These are phyloP conservation scores for Lymantria dispar DNA, from an alignment of 2,888 invertebrate species.

Conservation along the genomic window DNA sequence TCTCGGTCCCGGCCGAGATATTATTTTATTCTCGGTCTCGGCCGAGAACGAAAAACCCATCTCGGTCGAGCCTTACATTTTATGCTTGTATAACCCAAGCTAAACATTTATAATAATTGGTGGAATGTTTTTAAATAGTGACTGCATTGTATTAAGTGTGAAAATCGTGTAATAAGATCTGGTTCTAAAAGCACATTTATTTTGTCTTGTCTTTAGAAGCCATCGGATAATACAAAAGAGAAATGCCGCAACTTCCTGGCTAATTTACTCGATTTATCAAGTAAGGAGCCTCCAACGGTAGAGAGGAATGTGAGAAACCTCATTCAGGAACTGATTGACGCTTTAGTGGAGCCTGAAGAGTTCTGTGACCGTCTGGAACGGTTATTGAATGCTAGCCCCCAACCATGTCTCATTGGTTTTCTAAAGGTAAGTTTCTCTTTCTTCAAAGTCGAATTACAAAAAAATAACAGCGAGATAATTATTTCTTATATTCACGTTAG, in stretches of 20 bases:
- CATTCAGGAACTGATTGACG: constrained; percentile 97
- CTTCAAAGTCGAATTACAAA: no score
- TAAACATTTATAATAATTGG: no score
- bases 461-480: no score
- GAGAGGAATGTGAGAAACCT: constrained; percentile 95
- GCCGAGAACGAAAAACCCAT: no score
- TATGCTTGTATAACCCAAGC: no score
- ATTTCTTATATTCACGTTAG: no score
- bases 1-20: no score
- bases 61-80: no score
- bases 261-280: constrained; percentile 96
- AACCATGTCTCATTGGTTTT: constrained; percentile 99
- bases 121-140: no score
- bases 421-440: constrained; percentile 90
- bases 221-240: constrained; percentile 93
- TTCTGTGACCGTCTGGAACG: constrained; percentile 97
- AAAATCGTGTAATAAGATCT: no score
- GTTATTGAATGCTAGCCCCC: constrained; percentile 97
- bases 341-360: constrained; percentile 96
- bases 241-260: constrained; percentile 99
- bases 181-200: background rate
- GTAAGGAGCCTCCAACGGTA: constrained; percentile 96
- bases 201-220: constrained; percentile 40
- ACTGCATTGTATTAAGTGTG: no score
- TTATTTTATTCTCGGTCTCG: no score